These are phyloP conservation scores for Anastatus disparis DNA, from an alignment of 1,140 invertebrate species.

Conservation along the genomic window DNA sequence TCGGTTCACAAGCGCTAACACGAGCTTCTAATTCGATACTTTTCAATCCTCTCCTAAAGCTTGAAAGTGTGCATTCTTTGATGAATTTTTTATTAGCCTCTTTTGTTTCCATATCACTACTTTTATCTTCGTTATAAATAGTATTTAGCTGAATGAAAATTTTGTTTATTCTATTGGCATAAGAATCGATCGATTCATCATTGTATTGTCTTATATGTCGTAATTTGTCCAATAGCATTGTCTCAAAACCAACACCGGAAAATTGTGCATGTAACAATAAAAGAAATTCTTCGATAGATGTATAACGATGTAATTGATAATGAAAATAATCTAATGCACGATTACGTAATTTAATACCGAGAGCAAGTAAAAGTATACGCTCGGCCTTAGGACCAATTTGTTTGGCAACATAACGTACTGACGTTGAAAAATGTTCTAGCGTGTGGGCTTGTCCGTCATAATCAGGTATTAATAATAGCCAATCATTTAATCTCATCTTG, in stretches of 20 bases:
- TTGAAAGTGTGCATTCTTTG: constrained; percentile 1
- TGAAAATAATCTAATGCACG: background rate
- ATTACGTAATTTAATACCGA: background rate
- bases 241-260: background rate
- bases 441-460: constrained; percentile 16
- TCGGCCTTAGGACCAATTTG: background rate
- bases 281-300: background rate
- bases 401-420: constrained; percentile 3
- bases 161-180: background rate
- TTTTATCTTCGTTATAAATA: background rate
- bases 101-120: background rate
- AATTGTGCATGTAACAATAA: background rate
- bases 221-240: background rate
- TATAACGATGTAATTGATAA: constrained; percentile 8
- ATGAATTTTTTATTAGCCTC: constrained; percentile 11
- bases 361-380: background rate
- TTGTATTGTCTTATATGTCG: background rate
- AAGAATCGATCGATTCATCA: background rate
- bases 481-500: constrained; percentile 3
- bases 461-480: constrained; percentile 31
- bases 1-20: background rate
- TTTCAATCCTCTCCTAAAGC: background rate
- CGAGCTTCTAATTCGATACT: background rate
- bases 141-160: constrained; percentile 2
- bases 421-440: constrained; percentile 2